phyloP scores from a whole-genome alignment of 2,888 invertebrate genomes.

The Eupithecia subumbrata region DNA sequence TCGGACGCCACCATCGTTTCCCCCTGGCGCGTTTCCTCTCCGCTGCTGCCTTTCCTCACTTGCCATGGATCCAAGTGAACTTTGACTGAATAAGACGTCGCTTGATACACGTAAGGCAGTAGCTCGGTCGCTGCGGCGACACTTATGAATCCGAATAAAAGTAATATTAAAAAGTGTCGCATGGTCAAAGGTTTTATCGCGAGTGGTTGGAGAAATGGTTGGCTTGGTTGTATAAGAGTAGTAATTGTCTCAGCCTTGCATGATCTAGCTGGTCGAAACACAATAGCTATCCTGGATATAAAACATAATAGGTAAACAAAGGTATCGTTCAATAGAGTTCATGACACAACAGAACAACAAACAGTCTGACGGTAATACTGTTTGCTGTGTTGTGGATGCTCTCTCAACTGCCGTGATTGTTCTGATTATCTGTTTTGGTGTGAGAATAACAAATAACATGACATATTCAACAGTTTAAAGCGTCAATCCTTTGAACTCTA shows the following conservation, averaged over 20 bases:
- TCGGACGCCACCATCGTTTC: background rate
- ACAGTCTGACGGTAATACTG: background rate
- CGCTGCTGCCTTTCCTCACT: background rate
- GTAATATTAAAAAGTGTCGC: background rate
- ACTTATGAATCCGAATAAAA: background rate
- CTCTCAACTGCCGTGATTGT: too few relatives aligned
- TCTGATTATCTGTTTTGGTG: too few relatives aligned
- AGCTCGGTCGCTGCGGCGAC: background rate
- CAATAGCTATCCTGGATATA: background rate
- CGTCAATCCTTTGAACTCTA: too few relatives aligned
- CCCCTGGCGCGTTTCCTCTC: background rate
- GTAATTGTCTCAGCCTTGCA: background rate
- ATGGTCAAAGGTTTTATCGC: background rate
- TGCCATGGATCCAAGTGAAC: background rate
- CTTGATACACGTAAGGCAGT: background rate
- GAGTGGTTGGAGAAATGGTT: background rate
- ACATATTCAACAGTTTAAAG: too few relatives aligned
- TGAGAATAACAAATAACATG: too few relatives aligned
- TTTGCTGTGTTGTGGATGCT: too few relatives aligned
- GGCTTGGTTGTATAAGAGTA: background rate
- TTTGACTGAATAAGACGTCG: background rate
- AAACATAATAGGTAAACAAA: background rate
- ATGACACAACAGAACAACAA: background rate
- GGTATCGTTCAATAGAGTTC: conserved; percentile 1
- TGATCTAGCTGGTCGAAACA: background rate